Base-by-base conservation (phyloP, 2,113 vertebrate genomes). In the Arvicanthis niloticus region DNA sequence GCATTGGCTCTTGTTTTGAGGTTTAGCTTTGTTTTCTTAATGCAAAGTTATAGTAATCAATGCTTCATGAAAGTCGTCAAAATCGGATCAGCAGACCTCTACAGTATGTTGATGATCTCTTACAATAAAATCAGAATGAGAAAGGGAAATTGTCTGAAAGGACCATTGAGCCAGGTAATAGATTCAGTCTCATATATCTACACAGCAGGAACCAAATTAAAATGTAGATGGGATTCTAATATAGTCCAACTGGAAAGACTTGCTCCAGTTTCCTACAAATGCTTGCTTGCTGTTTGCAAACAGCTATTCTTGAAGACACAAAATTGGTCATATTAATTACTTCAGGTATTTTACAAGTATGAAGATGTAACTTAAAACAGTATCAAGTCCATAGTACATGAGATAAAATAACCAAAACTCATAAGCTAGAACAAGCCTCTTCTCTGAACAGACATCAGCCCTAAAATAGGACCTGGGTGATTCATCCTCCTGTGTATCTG, bases 91-190 rank as follows among this genome's bases (percentile, higher is more conserved):
- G 42, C 91, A 97, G 93, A 97, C 95, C 98, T 97, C 92, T 96
- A 40, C 75, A 93, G 89, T 97, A 90, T n/a, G 89, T 91, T 97
- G 97, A 97, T n/a, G 65, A 98, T 96, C 93, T 89, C 95, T 98
- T 98, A 98, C 97, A 98, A 98, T 98, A 98, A 98, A 98, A 98
- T 96, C 34, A 40, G 97, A 98, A 98, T 94, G 94, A 98, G 93
- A 97, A 98, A 96, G 93, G 95, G 91, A 98, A 98, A 98, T 97
- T 97, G 95, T 98, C 97, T 97, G 93, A 96, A 94, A 96, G 96
- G 97, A 98, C 95, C 97, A 98, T 10, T 98, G 98, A 98, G 97
- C 96, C 97, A 98, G 96, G 96, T 98, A 98, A 98, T 97, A 99
- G 97, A 95, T 98, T 98, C 97, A 91, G 85, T 97, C 91, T 97